Conservation (phyloP, 2,113 vertebrate species). For the Taurulus bubalis region DNA sequence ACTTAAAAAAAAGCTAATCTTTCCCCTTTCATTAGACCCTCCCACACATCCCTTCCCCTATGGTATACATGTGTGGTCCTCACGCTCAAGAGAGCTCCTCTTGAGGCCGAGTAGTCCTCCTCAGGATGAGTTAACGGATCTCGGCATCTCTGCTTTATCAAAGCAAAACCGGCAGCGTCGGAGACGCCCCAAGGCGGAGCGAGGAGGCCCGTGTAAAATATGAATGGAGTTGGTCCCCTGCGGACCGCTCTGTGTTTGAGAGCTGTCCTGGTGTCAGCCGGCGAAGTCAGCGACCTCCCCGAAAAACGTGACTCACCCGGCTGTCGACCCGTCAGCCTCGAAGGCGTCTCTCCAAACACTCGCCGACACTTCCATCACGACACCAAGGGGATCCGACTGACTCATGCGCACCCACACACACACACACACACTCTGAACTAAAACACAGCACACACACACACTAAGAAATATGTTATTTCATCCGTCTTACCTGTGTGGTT, state of each 20-base stretch:
- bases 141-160: background rate
- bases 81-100: background rate
- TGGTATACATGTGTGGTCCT: background rate
- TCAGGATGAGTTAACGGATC: too few species aligned
- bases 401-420: constrained; percentile 56
- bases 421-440: background rate
- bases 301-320: constrained; percentile 5
- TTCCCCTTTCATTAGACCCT: background rate
- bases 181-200: background rate
- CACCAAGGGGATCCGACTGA: constrained; percentile 37
- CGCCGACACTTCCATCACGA: constrained; percentile 34
- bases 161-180: background rate
- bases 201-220: background rate
- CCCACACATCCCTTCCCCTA: background rate
- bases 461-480: background rate
- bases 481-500: constrained; percentile 94
- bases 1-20: background rate
- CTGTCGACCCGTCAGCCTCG: constrained; percentile 18
- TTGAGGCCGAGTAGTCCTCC: background rate
- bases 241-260: background rate
- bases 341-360: background rate
- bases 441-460: background rate
- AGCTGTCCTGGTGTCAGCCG: constrained; percentile 17
- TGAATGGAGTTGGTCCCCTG: constrained; percentile 17
- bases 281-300: constrained; percentile 9